A percentile compares a stretch with the other conserved stretches of the same genome.
Evolutionary conservation across 2,113 vertebrate genomes (phyloP).

Genomic region (Tragulus kanchil): DNA sequence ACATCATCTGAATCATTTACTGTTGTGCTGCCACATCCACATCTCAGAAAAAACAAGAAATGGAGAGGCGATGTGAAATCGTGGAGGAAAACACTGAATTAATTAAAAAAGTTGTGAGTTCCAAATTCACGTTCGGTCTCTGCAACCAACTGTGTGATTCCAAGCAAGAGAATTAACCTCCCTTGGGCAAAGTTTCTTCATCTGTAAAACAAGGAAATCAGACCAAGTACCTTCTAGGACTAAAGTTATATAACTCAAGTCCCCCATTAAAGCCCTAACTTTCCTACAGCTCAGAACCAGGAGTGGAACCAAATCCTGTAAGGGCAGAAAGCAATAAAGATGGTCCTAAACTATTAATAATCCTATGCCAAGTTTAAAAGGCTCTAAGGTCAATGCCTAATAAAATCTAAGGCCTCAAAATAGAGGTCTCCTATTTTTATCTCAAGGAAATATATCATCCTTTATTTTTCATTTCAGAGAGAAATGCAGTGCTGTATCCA

Average conservation of each 20-base stretch:
- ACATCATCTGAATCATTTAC: not conserved
- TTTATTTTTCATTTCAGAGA: not conserved
- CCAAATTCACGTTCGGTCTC: constrained; percentile 35
- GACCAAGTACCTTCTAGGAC: not conserved
- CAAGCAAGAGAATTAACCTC: constrained; percentile 37
- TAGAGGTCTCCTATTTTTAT: constrained; percentile 43
- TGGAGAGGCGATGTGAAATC: not conserved
- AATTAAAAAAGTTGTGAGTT: constrained; percentile 13
- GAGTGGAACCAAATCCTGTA: not conserved
- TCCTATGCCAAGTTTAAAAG: not conserved
- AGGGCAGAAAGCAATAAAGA: constrained; percentile 17
- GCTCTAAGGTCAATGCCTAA: constrained; percentile 31
- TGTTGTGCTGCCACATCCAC: not conserved
- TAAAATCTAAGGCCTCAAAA: constrained; percentile 24
- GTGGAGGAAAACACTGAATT: not conserved
- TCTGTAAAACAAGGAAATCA: constrained; percentile 45
- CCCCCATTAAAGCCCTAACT: not conserved
- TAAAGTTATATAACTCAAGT: not conserved
- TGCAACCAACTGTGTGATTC: not conserved
- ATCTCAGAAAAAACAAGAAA: not conserved
- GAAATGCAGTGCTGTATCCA: not conserved
- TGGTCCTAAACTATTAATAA: not conserved
- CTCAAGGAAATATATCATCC: constrained; percentile 38
- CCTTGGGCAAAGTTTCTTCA: constrained; percentile 13
- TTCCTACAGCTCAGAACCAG: not conserved